Conservation (phyloP, 2,888 invertebrate genomes). For the Hartigia nigra region DNA sequence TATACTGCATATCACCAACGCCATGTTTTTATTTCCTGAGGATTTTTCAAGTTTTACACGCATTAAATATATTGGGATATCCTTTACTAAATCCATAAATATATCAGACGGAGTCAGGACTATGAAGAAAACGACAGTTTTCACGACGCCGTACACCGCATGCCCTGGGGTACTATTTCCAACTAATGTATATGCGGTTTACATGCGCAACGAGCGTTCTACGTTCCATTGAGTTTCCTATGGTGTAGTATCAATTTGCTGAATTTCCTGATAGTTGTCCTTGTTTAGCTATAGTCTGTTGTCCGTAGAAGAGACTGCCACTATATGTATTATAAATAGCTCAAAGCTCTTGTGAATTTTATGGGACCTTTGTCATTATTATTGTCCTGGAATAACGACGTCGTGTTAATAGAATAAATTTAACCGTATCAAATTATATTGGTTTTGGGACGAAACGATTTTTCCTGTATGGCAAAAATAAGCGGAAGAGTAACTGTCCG, state of each 20-base stretch:
- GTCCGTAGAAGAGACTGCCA: background rate
- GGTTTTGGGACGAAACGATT: background rate
- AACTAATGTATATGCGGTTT: background rate
- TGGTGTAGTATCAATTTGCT: background rate
- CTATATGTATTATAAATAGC: background rate
- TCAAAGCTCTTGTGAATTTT: background rate
- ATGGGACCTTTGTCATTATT: background rate
- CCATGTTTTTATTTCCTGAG: background rate
- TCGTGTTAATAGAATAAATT: background rate
- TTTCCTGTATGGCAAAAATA: background rate
- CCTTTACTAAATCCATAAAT: background rate
- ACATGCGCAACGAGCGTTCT: background rate
- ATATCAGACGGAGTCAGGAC: background rate
- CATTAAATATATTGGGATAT: background rate
- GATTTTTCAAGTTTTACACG: background rate
- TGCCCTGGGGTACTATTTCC: background rate
- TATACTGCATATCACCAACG: background rate
- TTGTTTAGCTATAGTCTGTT: too few species aligned
- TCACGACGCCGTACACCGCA: background rate
- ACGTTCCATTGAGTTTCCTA: background rate
- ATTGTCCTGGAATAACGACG: background rate
- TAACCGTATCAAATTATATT: background rate
- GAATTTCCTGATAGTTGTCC: background rate
- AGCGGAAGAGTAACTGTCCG: background rate
- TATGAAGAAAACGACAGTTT: background rate